phyloP scores from a whole-genome alignment of 2,797 vertebrate genomes.

The Poecile montanus region DNA sequence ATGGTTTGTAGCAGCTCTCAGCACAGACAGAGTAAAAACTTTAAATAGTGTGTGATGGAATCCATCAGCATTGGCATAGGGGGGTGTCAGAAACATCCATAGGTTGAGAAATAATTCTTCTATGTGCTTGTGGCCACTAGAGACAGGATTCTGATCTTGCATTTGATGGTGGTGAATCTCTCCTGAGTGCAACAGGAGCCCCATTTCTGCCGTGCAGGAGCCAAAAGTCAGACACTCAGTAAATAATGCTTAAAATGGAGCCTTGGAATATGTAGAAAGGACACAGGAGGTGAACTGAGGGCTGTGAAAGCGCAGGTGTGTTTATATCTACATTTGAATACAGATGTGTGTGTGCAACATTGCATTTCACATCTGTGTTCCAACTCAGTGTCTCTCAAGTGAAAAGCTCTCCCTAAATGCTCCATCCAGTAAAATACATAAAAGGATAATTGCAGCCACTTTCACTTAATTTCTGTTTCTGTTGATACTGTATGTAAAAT shows the following conservation, averaged over 20 bases:
- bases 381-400: conserved; percentile 8
- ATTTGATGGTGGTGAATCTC: background rate
- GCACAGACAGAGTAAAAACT: conserved; percentile 29
- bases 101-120: background rate
- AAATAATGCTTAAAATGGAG: background rate
- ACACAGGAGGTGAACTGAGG: background rate
- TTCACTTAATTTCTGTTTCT: background rate
- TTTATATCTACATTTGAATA: background rate
- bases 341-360: background rate
- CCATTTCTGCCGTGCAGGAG: background rate
- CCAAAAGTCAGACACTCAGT: background rate
- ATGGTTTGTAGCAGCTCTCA: conserved; percentile 60
- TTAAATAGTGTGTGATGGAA: background rate
- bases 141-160: background rate
- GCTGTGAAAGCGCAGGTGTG: background rate
- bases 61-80: background rate
- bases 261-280: background rate
- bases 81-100: background rate
- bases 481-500: background rate
- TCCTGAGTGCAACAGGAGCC: background rate
- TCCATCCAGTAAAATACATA: conserved; percentile 17
- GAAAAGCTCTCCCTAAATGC: conserved; percentile 1
- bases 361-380: background rate
- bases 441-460: conserved; percentile 37
- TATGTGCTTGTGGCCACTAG: background rate